These are phyloP conservation scores for Steinernema scapterisci DNA, from an alignment of 2,888 invertebrate genomes.

Conservation along the genomic window DNA sequence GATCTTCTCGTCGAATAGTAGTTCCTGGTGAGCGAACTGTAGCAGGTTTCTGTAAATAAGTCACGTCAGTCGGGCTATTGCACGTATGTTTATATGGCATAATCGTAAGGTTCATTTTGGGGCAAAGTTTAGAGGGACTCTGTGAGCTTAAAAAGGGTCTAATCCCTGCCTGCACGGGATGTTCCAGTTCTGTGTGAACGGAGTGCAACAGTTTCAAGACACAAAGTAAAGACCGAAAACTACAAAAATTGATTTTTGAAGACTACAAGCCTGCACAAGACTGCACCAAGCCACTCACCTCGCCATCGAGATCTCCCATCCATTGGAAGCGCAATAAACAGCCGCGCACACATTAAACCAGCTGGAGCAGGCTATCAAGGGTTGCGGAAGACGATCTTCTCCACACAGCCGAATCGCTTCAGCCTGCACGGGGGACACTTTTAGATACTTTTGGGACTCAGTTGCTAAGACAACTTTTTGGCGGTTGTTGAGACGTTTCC, in stretches of 20 bases:
- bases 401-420: neutral
- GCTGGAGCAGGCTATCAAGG: slow-evolving; percentile 11
- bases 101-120: no score
- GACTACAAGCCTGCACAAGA: no score
- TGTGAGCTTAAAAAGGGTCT: no score
- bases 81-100: neutral
- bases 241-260: no score
- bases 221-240: no score
- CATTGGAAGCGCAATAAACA: slow-evolving; percentile 7
- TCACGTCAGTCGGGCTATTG: neutral
- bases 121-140: no score
- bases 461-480: neutral
- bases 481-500: neutral
- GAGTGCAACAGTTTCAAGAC: no score
- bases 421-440: neutral
- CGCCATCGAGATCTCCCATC: slow-evolving; percentile 1
- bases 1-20: slow-evolving; percentile 8
- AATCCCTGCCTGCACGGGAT: no score
- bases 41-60: slow-evolving; percentile 6
- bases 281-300: no score
- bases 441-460: slow-evolving; percentile 6
- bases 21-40: slow-evolving; percentile 10
- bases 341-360: slow-evolving; percentile 23
- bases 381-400: neutral
- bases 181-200: no score